A percentile compares a stretch with the other conserved stretches of the same genome.
Conservation (phyloP, 1,140 invertebrate genomes). For the Spodoptera frugiperda region DNA sequence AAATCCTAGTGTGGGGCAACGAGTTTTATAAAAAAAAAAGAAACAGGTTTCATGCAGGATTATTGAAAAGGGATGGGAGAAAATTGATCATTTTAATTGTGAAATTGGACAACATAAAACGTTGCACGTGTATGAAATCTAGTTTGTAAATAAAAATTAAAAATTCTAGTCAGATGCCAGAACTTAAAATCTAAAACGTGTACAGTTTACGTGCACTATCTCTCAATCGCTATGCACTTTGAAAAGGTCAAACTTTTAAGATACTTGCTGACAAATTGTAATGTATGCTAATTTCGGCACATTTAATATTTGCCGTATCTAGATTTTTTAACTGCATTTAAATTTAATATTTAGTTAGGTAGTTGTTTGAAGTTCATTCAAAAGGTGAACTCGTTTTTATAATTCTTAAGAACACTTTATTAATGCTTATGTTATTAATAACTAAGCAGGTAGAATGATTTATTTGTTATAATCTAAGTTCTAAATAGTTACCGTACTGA, state of each 20-base stretch:
- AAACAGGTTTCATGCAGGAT: no score
- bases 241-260: constrained; percentile 10
- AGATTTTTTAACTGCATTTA: constrained; percentile 52
- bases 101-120: no score
- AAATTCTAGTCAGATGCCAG: no score
- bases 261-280: constrained; percentile 28
- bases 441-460: constrained; percentile 24
- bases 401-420: constrained; percentile 54
- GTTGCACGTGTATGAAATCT: no score
- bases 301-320: constrained; percentile 23
- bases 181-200: no score
- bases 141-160: no score
- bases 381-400: constrained; percentile 74
- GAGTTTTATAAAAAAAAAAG: no score
- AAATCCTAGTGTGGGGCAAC: no score
- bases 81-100: no score
- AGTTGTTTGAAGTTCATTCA: constrained; percentile 59
- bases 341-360: constrained; percentile 73
- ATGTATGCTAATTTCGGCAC: constrained; percentile 33
- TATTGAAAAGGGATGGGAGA: no score
- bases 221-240: background rate
- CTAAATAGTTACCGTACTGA: no score
- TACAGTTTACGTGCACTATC: background rate
- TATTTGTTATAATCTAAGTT: no score
- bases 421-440: constrained; percentile 47